Base-by-base conservation (phyloP, 2,888 invertebrate species). In the Sisyra nigra region DNA sequence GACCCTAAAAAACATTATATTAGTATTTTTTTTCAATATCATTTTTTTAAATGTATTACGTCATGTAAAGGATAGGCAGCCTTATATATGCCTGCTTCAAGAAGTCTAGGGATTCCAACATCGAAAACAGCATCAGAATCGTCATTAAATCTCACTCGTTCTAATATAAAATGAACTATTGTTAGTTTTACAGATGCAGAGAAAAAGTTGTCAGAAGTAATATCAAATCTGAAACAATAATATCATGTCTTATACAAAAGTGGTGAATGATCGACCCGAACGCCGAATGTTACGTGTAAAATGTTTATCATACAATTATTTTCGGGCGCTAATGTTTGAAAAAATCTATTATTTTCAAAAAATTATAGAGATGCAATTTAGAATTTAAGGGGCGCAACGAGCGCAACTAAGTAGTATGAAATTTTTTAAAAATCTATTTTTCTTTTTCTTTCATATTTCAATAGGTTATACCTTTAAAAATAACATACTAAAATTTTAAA, bases 11-110 rank as follows among this genome's bases (percentile, higher is more conserved):
- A 48, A 45, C n/a, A n/a, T n/a, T 47, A 48, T 2, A 34, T 2
- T 3, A n/a, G 13, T 14, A 14, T 34, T 34, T n/a, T n/a, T 34
- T 14, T n/a, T 14, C 10, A 2, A 19, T 2, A 18, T 30, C 10
- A 4, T 11, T 24, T 24, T 3, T 5, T 24, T 24, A 7, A 24
- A 5, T 9, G 2, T 15, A 8, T 69, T 62, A 80, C 82, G 65
- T 84, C 82, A 58, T 84, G 84, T 44, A 85, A 59, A 3, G 83
- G 80, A 59, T 80, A 84, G 8, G 81, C 79, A 46, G 78, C 78
- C 34, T 67, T 67, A 55, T 82, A 84, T 36, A 75, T 70, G 18
- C 68, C 67, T 53, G 78, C 75, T 30, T 66, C 60, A 44, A 83
- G 53, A 19, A 84, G 62, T 51, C 76, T 72, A 48, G 79, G 75